phyloP scores from a whole-genome alignment of 2,113 vertebrate genomes.

The Ameiurus melas region DNA sequence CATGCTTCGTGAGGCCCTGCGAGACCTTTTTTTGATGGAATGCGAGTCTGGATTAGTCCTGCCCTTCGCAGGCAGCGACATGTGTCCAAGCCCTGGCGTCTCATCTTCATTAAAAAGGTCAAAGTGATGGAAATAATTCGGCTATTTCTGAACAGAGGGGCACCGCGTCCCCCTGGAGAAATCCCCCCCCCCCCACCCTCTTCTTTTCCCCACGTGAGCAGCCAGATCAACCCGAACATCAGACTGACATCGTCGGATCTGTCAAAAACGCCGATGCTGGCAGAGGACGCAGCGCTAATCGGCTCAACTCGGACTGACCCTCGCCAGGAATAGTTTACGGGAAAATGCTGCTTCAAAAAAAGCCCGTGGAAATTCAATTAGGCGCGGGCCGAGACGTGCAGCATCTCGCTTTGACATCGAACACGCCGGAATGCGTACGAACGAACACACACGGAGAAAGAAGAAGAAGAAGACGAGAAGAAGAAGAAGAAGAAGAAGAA shows the following conservation, averaged over 20 bases:
- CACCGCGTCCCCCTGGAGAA: slow-evolving; percentile 38
- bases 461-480: too few species aligned
- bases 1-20: slow-evolving; percentile 14
- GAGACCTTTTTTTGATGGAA: slow-evolving; percentile 22
- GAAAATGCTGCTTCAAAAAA: slow-evolving; percentile 36
- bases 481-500: too few species aligned
- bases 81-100: slow-evolving; percentile 40
- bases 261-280: slow-evolving; percentile 30
- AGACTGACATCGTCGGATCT: neutral
- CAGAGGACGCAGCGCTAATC: slow-evolving; percentile 30
- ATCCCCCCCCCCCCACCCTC: neutral
- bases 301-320: slow-evolving; percentile 10
- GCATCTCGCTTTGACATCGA: slow-evolving; percentile 5
- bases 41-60: slow-evolving; percentile 16
- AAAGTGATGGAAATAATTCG: slow-evolving; percentile 55
- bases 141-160: slow-evolving; percentile 53
- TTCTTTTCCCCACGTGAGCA: slow-evolving; percentile 8
- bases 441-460: neutral
- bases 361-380: slow-evolving; percentile 27
- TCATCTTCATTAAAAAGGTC: slow-evolving; percentile 53
- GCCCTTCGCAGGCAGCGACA: slow-evolving; percentile 28
- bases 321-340: slow-evolving; percentile 35
- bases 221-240: slow-evolving; percentile 25
- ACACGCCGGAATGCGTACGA: neutral
- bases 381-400: neutral